Conservation (phyloP, 2,113 vertebrate genomes). For the Cephalopterus ornatus region DNA sequence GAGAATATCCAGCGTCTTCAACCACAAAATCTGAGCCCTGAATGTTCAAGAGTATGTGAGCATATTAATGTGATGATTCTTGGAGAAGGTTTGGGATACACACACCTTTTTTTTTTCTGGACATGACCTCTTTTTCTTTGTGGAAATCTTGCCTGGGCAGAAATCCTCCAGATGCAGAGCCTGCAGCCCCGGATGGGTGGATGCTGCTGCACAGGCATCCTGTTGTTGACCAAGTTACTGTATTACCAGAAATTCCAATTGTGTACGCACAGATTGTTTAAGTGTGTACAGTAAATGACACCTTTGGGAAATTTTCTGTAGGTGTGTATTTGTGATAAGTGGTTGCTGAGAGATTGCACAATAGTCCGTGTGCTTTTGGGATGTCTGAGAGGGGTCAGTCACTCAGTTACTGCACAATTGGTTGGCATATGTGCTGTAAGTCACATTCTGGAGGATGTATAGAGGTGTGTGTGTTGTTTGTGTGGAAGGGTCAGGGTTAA, state of each 20-base stretch:
- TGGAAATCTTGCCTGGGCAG: not conserved
- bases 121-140: not conserved
- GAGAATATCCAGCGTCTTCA: not conserved
- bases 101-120: not conserved
- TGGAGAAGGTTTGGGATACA: not conserved
- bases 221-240: not conserved
- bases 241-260: not conserved
- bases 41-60: not conserved
- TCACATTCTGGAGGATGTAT: not conserved
- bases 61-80: not conserved
- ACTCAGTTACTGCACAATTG: not conserved
- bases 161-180: not conserved
- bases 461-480: not conserved
- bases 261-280: not conserved
- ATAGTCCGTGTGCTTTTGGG: not conserved
- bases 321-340: not conserved
- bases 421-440: not conserved
- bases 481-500: not conserved
- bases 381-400: not conserved
- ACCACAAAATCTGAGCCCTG: not conserved
- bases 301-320: not conserved
- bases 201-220: not conserved
- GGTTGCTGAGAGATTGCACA: not conserved
- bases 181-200: not conserved
- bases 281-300: not conserved